Evolutionary conservation across 2,113 vertebrate genomes (phyloP).

Genomic region (Notothenia coriiceps): DNA sequence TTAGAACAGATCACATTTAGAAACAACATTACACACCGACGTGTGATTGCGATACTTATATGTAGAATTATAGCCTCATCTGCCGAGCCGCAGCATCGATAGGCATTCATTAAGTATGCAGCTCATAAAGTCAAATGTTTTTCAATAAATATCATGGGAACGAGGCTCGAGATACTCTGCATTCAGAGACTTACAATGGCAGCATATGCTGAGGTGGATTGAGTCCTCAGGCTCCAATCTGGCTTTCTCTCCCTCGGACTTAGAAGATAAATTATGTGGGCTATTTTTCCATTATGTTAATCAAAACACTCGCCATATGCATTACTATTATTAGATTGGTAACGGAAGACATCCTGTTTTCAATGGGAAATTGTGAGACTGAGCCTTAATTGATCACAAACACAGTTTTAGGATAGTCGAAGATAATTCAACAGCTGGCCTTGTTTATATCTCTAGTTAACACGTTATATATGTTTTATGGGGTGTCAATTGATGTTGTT

Average conservation of each 20-base stretch:
- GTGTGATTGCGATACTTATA: constrained; percentile 71
- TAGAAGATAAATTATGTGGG: constrained; percentile 84
- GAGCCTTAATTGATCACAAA: constrained; percentile 79
- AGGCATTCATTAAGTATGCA: constrained; percentile 81
- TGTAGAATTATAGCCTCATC: constrained; percentile 78
- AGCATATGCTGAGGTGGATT: constrained; percentile 87
- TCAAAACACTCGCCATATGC: constrained; percentile 84
- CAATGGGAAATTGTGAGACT: constrained; percentile 73
- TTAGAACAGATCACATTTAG: constrained; percentile 61
- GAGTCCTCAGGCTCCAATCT: constrained; percentile 87
- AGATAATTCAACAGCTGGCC: constrained; percentile 82
- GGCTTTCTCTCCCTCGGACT: constrained; percentile 81
- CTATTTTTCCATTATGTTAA: constrained; percentile 87
- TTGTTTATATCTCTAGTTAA: constrained; percentile 83
- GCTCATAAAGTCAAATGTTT: constrained; percentile 85
- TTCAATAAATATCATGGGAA: constrained; percentile 86
- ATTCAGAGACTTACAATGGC: constrained; percentile 73
- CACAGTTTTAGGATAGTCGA: constrained; percentile 73
- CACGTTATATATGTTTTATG: constrained; percentile 80
- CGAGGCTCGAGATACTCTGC: constrained; percentile 74
- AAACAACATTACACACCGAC: constrained; percentile 56
- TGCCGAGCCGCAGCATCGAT: constrained; percentile 70
- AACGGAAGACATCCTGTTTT: constrained; percentile 80
- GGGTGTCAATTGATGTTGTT: constrained; percentile 73
- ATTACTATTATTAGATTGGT: constrained; percentile 82